Evolutionary conservation across 2,888 invertebrate genomes (phyloP), one percentile per base, ranked within the genome.

Genomic region (Aplocera efformata): DNA sequence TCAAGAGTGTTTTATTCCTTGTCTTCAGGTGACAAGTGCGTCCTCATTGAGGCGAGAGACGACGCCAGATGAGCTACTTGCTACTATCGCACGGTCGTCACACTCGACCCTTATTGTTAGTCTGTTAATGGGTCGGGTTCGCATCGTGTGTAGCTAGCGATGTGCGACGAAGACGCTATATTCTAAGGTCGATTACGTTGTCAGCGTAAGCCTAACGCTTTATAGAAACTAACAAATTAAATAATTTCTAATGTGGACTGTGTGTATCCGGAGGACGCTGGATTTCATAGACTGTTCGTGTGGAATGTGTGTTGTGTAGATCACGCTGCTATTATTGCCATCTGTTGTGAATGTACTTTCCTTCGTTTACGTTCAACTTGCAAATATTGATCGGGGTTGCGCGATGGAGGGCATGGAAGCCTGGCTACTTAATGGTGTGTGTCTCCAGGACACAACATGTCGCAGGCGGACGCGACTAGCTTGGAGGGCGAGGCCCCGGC

Each of bases 371-470:
- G 53, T 51, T 58, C 60, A 56, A 61, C 52, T 61, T 60, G 63
- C 61, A 58, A 60, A 63, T 62, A 61, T 61, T 59, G 63, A 51
- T 60, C 60, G 67, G 63, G 67, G 58, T 62, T 60, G 60, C 53
- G 49, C 61, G 57, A 56, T 63, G 67, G 62, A 62, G 58, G 61
- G 56, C 63, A 57, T 58, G 63, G 78, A 76, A 75, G 67, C 79
- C 76, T 74, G 68, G 81, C 84, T 82, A 82, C 79, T 85, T 73
- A 84, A 71, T 82, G 80, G 80, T 88, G 69, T 84, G 83, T 88
- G 85, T 81, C 82, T 84, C 71, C 92, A 95, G 96, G 96, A 91
- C 96, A 96, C 92, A 95, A 96, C 91, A 90, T 95, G 91, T 95
- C 96, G 79, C 95, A 95, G 89, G 93, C 91, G 74, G 96, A 96